Evolutionary conservation across 30 jellyfish, hydroid and myxozoan genomes (phyloP), one percentile per base, ranked within the genome.

Genomic region (Phacellophora camtschatica): DNA sequence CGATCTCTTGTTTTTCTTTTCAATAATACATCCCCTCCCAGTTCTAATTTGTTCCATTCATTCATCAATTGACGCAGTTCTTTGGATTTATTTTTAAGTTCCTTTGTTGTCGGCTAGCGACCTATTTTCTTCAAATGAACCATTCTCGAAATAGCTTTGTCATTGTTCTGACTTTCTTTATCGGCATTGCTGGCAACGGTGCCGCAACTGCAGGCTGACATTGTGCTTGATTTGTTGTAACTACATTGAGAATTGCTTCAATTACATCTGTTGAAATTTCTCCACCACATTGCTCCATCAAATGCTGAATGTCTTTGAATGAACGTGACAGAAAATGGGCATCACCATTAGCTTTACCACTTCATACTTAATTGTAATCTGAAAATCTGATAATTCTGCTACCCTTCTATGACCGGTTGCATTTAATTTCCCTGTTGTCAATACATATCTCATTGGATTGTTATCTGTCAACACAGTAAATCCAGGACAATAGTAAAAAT

Each of bases 381-480:
- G 31, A 57, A 80, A 63, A 66, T 80, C 84, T 5, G 84, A 82
- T 18, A 73, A 75, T 53, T 30, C 74, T 37, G 86, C 74, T 15
- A 73, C 91, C 69, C 83, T 20, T 36, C 94, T 45, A 34, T 82
- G 78, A 3, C 94, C 88, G 53, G 88, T 82, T 48, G 94, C 94
- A 23, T 51, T 82, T 42, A 82, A 43, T 48, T 82, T 68, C 24
- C 88, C 94, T 7, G 94, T 23, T 13, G 88, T 12, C 71, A 82
- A 25, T 22, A 69, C 88, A 41, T 36, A 56, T 28, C 82, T 77
- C n/a, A 56, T 43, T 34, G 87, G 87, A 36, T 73, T 71, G 48
- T 82, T 70, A 24, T 82, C 82, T 55, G 95, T 82, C 35, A 29
- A 55, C 32, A 82, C 95, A 9, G 74, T 55, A 56, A 82, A 82